phyloP scores from a whole-genome alignment of 2,797 vertebrate species.

The Pithecia hirsuta region DNA sequence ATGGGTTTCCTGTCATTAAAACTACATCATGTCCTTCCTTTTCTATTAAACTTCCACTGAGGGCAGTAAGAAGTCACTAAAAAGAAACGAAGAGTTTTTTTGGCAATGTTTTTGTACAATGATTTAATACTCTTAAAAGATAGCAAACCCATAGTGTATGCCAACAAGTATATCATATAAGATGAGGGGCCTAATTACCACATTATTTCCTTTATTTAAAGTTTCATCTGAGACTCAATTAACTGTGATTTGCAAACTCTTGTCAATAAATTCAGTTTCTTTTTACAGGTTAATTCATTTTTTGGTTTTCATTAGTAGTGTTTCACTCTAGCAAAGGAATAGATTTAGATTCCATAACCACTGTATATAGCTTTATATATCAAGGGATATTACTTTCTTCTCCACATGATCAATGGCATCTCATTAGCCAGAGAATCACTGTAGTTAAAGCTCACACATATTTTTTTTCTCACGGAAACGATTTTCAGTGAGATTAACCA shows the following conservation, averaged over 20 bases:
- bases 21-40: constrained; percentile 91
- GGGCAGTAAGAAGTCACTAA: constrained; percentile 91
- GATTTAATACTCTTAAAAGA: constrained; percentile 89
- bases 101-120: constrained; percentile 86
- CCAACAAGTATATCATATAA: constrained; percentile 82
- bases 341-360: constrained; percentile 62
- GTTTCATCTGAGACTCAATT: constrained; percentile 81
- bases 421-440: constrained; percentile 61
- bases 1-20: constrained; percentile 92
- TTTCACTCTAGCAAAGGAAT: constrained; percentile 58
- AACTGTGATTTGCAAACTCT: constrained; percentile 80
- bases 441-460: background rate
- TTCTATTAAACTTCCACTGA: constrained; percentile 91
- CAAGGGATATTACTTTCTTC: constrained; percentile 69
- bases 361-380: constrained; percentile 67
- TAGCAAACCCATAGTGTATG: constrained; percentile 84
- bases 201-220: constrained; percentile 84
- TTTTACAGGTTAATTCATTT: constrained; percentile 63
- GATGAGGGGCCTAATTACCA: constrained; percentile 82
- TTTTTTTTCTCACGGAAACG: background rate
- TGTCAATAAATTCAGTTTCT: constrained; percentile 79
- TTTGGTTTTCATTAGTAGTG: constrained; percentile 70
- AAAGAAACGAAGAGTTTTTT: constrained; percentile 91
- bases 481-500: constrained; percentile 31
- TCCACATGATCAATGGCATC: constrained; percentile 56